A percentile compares a stretch with the other conserved stretches of the same genome.
These are phyloP conservation scores for Cotesia chilonis DNA, from an alignment of 1,140 invertebrate genomes.

Conservation along the genomic window DNA sequence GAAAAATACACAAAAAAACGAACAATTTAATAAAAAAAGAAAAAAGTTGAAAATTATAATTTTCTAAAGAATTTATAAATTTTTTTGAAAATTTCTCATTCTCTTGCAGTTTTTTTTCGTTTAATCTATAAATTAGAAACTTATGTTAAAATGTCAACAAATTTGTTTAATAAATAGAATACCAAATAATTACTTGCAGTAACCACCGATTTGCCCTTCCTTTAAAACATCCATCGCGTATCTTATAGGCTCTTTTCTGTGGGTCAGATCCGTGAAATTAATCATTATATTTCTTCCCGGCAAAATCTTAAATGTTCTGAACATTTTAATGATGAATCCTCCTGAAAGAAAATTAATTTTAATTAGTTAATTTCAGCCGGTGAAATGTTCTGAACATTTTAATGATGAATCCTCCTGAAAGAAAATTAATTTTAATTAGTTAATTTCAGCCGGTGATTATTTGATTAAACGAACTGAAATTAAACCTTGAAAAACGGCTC, in stretches of 20 bases:
- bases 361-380: neutral
- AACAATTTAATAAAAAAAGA: too few relatives aligned
- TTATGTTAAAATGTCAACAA: conserved; percentile 22
- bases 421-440: neutral
- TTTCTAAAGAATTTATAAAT: too few relatives aligned
- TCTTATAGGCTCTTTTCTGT: conserved; percentile 78
- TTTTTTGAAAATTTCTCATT: conserved; percentile 63
- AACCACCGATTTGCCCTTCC: conserved; percentile 84
- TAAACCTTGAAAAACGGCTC: conserved; percentile 73
- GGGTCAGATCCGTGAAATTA: conserved; percentile 84
- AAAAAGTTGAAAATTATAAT: too few relatives aligned
- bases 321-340: conserved; percentile 90
- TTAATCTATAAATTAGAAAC: conserved; percentile 58
- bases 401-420: conserved; percentile 82
- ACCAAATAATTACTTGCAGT: conserved; percentile 69
- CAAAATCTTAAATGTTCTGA: conserved; percentile 90
- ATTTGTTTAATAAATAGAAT: neutral
- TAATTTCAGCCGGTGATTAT: neutral
- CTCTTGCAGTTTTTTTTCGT: conserved; percentile 71
- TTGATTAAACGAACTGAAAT: neutral
- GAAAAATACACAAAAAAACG: too few relatives aligned
- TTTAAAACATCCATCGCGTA: conserved; percentile 94
- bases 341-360: conserved; percentile 59
- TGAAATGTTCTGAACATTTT: conserved; percentile 84
- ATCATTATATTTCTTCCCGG: conserved; percentile 87